Conservation (phyloP, 2,888 invertebrate species). For the Sminthurides aquaticus region DNA sequence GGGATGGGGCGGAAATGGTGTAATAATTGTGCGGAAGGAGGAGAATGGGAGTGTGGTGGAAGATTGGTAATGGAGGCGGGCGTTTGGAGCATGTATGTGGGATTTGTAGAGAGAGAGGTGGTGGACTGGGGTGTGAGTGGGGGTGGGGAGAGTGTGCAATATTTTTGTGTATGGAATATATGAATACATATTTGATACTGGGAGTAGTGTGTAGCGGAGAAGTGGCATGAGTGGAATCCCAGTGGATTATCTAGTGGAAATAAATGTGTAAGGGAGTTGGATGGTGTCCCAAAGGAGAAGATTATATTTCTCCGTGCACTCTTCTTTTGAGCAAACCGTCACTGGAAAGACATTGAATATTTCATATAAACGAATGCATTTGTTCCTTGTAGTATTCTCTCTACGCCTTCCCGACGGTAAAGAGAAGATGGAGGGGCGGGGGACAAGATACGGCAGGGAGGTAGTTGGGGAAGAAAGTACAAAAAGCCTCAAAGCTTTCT, state of each 20-base stretch:
- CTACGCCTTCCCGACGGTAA: too few relatives aligned
- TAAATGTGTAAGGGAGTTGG: slow-evolving; percentile 43
- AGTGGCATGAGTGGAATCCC: slow-evolving; percentile 38
- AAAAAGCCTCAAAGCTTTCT: too few relatives aligned
- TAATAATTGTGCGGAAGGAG: background rate
- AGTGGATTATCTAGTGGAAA: slow-evolving; percentile 43
- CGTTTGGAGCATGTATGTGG: background rate
- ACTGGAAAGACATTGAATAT: slow-evolving; percentile 43
- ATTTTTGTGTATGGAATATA: slow-evolving; percentile 26
- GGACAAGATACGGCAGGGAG: too few relatives aligned
- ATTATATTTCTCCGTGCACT: slow-evolving; percentile 43
- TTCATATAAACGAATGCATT: slow-evolving; percentile 40
- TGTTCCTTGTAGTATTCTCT: slow-evolving; percentile 12
- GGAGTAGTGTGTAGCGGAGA: slow-evolving; percentile 24
- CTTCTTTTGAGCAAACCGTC: slow-evolving; percentile 36
- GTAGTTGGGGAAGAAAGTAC: too few relatives aligned
- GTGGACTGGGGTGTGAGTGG: background rate
- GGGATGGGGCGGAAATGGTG: background rate
- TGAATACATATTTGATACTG: slow-evolving; percentile 40
- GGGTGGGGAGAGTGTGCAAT: slow-evolving; percentile 9
- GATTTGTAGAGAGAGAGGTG: background rate
- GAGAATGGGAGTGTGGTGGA: background rate
- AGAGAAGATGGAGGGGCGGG: too few relatives aligned
- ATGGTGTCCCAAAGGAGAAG: slow-evolving; percentile 40
- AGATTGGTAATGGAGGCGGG: slow-evolving; percentile 3